A percentile compares a stretch with the other conserved stretches of the same genome.
Conservation (phyloP, 2,797 vertebrate species). For the Antennarius maculatus region DNA sequence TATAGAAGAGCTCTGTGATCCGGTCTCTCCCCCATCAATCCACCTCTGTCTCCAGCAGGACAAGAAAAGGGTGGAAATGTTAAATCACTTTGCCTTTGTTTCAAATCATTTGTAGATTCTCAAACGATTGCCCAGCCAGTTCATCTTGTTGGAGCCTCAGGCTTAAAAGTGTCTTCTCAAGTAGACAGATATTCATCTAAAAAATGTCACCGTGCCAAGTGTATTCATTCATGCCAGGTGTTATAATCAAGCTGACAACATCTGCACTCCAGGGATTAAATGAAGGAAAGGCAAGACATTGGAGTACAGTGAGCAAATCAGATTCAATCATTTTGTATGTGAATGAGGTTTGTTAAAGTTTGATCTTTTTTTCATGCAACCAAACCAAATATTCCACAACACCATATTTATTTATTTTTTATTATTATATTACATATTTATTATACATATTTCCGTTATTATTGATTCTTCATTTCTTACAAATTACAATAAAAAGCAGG, state of each 20-base stretch:
- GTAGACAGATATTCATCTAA: conserved; percentile 81
- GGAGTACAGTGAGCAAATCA: conserved; percentile 66
- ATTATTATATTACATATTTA: conserved; percentile 37
- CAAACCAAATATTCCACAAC: conserved; percentile 19
- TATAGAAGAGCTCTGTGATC: conserved; percentile 21
- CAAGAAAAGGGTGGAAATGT: conserved; percentile 31
- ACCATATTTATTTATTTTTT: conserved; percentile 60
- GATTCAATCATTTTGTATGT: conserved; percentile 63
- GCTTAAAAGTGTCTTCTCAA: conserved; percentile 75
- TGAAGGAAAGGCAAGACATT: conserved; percentile 66
- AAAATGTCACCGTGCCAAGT: conserved; percentile 73
- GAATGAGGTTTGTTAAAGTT: conserved; percentile 66
- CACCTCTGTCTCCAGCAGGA: conserved; percentile 7
- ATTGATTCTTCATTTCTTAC: conserved; percentile 73
- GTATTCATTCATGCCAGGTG: conserved; percentile 75
- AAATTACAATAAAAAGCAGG: conserved; percentile 66
- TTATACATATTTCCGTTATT: conserved; percentile 64
- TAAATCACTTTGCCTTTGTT: conserved; percentile 44
- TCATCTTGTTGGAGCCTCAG: conserved; percentile 68
- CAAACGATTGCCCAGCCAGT: conserved; percentile 62
- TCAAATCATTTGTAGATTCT: conserved; percentile 66
- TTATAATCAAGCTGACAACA: conserved; percentile 82
- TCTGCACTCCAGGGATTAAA: conserved; percentile 79
- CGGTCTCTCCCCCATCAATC: conserved; percentile 16
- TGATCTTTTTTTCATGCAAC: conserved; percentile 51